A percentile compares a stretch with the other conserved stretches of the same genome.
Conservation (phyloP, 1,140 invertebrate species). For the Helicoverpa armigera region DNA sequence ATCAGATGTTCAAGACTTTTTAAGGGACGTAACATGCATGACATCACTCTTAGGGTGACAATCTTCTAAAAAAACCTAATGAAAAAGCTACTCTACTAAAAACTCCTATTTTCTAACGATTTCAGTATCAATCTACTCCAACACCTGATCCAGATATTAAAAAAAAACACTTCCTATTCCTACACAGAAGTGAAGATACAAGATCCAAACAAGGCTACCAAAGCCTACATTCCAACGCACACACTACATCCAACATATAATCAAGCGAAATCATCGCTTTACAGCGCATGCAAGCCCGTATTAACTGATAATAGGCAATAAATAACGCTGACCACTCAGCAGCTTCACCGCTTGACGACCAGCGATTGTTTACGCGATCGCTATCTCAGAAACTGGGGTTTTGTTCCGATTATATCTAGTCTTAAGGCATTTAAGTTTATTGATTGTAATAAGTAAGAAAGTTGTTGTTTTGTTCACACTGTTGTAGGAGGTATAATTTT, state of each 20-base stretch:
- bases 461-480: slow-evolving; percentile 10
- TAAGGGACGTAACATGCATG: too few species aligned
- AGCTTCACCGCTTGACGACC: slow-evolving; percentile 39
- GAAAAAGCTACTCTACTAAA: too few species aligned
- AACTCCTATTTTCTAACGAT: too few species aligned
- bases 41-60: too few species aligned
- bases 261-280: slow-evolving; percentile 45
- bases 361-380: slow-evolving; percentile 37
- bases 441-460: slow-evolving; percentile 34
- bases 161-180: not conserved
- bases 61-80: too few species aligned
- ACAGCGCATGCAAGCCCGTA: slow-evolving; percentile 38
- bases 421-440: slow-evolving; percentile 40
- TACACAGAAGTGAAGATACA: not conserved
- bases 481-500: not conserved
- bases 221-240: slow-evolving; percentile 18
- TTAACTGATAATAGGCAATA: slow-evolving; percentile 56
- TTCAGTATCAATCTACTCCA: not conserved
- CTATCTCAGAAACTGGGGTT: slow-evolving; percentile 39
- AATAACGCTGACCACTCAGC: slow-evolving; percentile 51
- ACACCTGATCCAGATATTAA: not conserved
- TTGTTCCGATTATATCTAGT: slow-evolving; percentile 37
- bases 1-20: too few species aligned
- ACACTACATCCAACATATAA: slow-evolving; percentile 4
- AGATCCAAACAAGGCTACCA: slow-evolving; percentile 10